phyloP scores from a whole-genome alignment of 1,140 invertebrate species.

The Drosophila bocqueti region DNA sequence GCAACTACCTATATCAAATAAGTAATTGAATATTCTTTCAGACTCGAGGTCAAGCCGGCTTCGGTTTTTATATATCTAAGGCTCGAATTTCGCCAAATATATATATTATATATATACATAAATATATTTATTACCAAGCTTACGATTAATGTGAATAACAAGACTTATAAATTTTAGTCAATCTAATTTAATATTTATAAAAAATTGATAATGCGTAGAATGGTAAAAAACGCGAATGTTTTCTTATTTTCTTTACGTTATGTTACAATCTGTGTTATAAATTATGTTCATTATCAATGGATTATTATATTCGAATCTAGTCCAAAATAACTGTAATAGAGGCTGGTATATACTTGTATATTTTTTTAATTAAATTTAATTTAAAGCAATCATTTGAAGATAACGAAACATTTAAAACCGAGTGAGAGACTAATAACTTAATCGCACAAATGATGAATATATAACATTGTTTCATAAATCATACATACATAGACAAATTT shows the following conservation, averaged over 20 bases:
- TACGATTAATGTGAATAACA: conserved; percentile 75
- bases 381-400: conserved; percentile 23
- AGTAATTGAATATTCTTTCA: too few relatives aligned
- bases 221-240: conserved; percentile 28
- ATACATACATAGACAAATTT: conserved; percentile 43
- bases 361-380: conserved; percentile 22
- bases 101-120: background rate
- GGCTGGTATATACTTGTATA: conserved; percentile 19
- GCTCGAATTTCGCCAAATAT: too few relatives aligned
- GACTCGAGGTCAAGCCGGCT: too few relatives aligned
- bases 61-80: too few relatives aligned
- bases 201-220: conserved; percentile 31
- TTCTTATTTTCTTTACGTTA: conserved; percentile 4
- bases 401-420: conserved; percentile 52
- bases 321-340: conserved; percentile 21
- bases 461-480: conserved; percentile 20
- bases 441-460: conserved; percentile 47
- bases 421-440: conserved; percentile 69
- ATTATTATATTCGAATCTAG: conserved; percentile 21
- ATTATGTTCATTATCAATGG: conserved; percentile 1
- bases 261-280: conserved; percentile 17
- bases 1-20: too few relatives aligned
- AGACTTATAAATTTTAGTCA: conserved; percentile 75
- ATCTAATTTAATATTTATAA: conserved; percentile 57
- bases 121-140: conserved; percentile 8